Evolutionary conservation across 2,797 vertebrate genomes (phyloP).

Genomic region (Acrocephalus scirpaceus): DNA sequence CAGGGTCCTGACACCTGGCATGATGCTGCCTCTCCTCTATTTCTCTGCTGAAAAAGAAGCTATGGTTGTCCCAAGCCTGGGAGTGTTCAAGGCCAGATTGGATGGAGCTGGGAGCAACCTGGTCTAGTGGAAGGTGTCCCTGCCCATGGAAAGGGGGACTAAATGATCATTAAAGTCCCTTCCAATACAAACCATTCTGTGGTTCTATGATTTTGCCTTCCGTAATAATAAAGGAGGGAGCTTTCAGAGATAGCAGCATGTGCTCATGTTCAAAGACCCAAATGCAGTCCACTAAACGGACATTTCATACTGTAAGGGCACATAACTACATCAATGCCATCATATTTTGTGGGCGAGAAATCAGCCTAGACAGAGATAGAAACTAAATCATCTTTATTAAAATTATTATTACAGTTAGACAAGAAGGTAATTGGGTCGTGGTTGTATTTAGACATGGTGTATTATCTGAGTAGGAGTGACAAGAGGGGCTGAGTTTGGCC

Average conservation of each 20-base stretch:
- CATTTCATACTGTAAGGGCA: not conserved
- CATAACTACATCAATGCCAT: not conserved
- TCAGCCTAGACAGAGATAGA: not conserved
- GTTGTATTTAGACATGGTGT: not conserved
- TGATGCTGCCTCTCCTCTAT: not conserved
- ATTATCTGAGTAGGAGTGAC: not conserved
- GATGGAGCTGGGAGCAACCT: not conserved
- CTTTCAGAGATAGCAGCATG: not conserved
- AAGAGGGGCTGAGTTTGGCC: not conserved
- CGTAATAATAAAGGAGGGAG: not conserved
- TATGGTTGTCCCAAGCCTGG: not conserved
- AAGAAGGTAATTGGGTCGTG: not conserved
- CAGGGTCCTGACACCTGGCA: not conserved
- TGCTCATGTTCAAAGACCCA: not conserved
- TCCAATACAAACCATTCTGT: not conserved
- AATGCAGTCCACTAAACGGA: not conserved
- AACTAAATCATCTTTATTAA: not conserved
- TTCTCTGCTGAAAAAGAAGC: not conserved
- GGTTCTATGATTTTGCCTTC: not conserved
- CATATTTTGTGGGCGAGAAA: not conserved
- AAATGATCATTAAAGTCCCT: not conserved
- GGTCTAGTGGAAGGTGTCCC: not conserved
- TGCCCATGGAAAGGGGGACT: not conserved
- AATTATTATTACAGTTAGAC: not conserved
- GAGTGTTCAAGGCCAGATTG: not conserved